Evolutionary conservation across 2,113 vertebrate species (phyloP), one percentile per base, ranked within the genome.

Genomic region (Pheucticus melanocephalus): DNA sequence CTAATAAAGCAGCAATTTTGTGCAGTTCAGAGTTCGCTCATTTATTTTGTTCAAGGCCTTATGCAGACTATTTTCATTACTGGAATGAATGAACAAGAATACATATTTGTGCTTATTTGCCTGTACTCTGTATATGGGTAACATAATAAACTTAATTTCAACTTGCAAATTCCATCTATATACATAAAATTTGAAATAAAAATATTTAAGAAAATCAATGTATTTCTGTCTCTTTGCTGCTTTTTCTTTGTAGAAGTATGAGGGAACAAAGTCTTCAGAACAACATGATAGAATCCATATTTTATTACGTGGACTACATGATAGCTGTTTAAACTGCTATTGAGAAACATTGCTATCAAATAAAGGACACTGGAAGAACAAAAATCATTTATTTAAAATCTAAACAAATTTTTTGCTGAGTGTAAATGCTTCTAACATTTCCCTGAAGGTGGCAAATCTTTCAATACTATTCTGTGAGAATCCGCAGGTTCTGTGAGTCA

Each of bases 281-380:
- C 13, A 54, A 31, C n/a, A 21, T 35, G 11, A 31, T 5, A 27
- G 18, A 72, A 42, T 14, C 2, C 0, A 0, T 54, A 31, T 47
- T 66, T 61, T 59, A n/a, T 73, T 64, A 66, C 4, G 47, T 66
- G 37, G 47, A 69, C 9, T 73, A 30, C 30, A 48, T 28, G 2
- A 7, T 63, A 93, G 4, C 33, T 89, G 13, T 11, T 86, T 70
- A 66, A 82, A 39, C 8, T 69, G 3, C 14, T 69, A 27, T 15
- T 90, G n/a, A 82, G 31, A 80, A 84, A 21, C 6, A 25, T 45
- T 65, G 42, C 1, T 40, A 63, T 15, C 37, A 4, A 21, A n/a
- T 39, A 39, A 65, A 92, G 39, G 35, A 78, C 10, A 23, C 3
- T 66, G 13, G 5, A 78, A 72, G 86, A 77, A 78, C 16, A 60